phyloP scores from a whole-genome alignment of 2,888 invertebrate genomes.

The Cordilura impudica region DNA sequence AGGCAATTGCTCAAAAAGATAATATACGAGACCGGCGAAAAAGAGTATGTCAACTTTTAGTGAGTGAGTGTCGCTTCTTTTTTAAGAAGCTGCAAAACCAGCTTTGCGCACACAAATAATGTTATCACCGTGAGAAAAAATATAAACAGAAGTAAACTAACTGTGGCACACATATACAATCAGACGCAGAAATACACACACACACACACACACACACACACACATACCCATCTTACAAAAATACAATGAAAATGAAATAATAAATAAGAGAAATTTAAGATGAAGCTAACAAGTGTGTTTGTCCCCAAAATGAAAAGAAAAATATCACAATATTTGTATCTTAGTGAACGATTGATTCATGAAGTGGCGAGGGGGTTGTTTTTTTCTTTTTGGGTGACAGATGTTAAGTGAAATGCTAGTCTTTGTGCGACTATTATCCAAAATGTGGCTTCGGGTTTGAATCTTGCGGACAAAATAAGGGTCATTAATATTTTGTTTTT shows the following conservation, averaged over 20 bases:
- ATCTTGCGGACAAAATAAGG: too few relatives aligned
- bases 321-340: conserved; percentile 1
- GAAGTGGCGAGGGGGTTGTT: too few relatives aligned
- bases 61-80: conserved; percentile 60
- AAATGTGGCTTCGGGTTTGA: too few relatives aligned
- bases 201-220: conserved; percentile 2
- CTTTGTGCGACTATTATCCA: too few relatives aligned
- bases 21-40: conserved; percentile 66
- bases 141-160: conserved; percentile 62
- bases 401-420: too few relatives aligned
- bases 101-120: conserved; percentile 60
- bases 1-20: conserved; percentile 60
- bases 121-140: conserved; percentile 69
- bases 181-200: not conserved
- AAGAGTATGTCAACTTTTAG: conserved; percentile 65
- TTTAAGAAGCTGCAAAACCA: conserved; percentile 62
- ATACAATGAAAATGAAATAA: conserved; percentile 59
- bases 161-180: conserved; percentile 53
- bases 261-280: conserved; percentile 61
- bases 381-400: too few relatives aligned
- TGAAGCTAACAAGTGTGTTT: conserved; percentile 57
- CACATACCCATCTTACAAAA: conserved; percentile 19
- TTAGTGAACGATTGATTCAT: too few relatives aligned
- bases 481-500: too few relatives aligned
- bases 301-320: conserved; percentile 34